Evolutionary conservation across 2,797 vertebrate genomes (phyloP), one percentile per base, ranked within the genome.

Genomic region (Pseudochromis fuscus): DNA sequence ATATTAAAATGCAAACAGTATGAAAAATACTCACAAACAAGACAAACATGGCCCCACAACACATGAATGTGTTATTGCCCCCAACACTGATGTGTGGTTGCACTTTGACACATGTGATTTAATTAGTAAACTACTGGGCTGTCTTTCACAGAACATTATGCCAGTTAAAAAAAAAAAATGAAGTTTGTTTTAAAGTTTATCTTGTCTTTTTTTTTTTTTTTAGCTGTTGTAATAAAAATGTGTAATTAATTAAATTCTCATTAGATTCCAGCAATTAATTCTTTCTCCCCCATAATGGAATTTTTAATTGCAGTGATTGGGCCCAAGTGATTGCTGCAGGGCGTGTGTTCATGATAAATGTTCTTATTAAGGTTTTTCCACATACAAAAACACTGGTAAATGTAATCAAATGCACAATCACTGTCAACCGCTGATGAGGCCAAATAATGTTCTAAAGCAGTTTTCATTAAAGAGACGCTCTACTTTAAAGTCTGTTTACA

Each of bases 301-400:
- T 83, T 89, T 88, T 81, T 83, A 84, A 89, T 87, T 85, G 78
- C 69, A 63, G 33, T 74, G 75, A 82, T 72, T 87, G 69, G 75
- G 77, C 60, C 63, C 59, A 67, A 68, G 81, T 72, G 79, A 67
- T 28, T 69, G 63, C 81, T 46, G 19, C 52, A 40, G 66, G 65
- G 59, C 50, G 73, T 24, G 31, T 60, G 75, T 60, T 69, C 19
- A 40, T 40, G 28, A 61, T 69, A 40, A 79, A 80, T 67, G 56
- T 77, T 72, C 50, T 37, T 44, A 63, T 69, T 81, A 73, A 49
- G 50, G 15, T 40, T 71, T 84, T 71, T 72, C 1, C 19, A 28
- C 50, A 33, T 35, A 59, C 38, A 23, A 81, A 70, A 78, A 67
- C 28, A 52, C 15, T 51, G 33, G 9, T 23, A 15, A 53, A 67